Evolutionary conservation across 2,113 vertebrate genomes (phyloP).

Genomic region (Nematolebias whitei): DNA sequence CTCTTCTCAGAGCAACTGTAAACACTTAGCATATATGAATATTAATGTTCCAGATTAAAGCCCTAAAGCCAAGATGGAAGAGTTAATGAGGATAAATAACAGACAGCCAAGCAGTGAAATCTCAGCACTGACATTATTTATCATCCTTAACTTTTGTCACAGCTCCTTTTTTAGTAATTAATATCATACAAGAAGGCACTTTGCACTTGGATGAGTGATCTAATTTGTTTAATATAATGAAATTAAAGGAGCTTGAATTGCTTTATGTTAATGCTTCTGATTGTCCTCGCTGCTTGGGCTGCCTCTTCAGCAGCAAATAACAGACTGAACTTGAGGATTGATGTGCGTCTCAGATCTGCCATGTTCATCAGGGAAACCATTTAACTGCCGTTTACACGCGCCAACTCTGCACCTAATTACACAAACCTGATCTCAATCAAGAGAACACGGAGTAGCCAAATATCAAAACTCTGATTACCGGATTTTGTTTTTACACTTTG

Average conservation of each 20-base stretch:
- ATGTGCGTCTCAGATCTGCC: conserved; percentile 68
- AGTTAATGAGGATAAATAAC: conserved; percentile 83
- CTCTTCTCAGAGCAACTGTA: conserved; percentile 70
- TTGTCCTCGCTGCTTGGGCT: conserved; percentile 55
- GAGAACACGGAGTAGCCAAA: neutral
- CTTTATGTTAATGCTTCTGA: conserved; percentile 78
- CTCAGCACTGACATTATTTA: conserved; percentile 77
- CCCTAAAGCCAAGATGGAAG: conserved; percentile 66
- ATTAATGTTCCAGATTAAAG: conserved; percentile 80
- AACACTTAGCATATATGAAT: conserved; percentile 82
- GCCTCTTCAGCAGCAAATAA: conserved; percentile 63
- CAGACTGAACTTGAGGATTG: conserved; percentile 69
- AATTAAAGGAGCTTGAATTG: conserved; percentile 77
- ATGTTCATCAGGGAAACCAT: conserved; percentile 58
- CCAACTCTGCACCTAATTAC: conserved; percentile 36
- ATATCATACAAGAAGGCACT: conserved; percentile 79
- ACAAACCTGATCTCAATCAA: conserved; percentile 37
- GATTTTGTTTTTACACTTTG: conserved; percentile 17
- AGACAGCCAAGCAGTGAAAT: conserved; percentile 72
- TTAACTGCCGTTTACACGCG: conserved; percentile 62
- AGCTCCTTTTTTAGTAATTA: conserved; percentile 80
- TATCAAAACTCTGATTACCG: neutral
- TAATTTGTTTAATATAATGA: conserved; percentile 81
- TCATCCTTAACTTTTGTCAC: conserved; percentile 82
- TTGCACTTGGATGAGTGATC: conserved; percentile 79